Evolutionary conservation across 2,888 invertebrate species (phyloP).

Genomic region (Lepidocyrtinus sp.): DNA sequence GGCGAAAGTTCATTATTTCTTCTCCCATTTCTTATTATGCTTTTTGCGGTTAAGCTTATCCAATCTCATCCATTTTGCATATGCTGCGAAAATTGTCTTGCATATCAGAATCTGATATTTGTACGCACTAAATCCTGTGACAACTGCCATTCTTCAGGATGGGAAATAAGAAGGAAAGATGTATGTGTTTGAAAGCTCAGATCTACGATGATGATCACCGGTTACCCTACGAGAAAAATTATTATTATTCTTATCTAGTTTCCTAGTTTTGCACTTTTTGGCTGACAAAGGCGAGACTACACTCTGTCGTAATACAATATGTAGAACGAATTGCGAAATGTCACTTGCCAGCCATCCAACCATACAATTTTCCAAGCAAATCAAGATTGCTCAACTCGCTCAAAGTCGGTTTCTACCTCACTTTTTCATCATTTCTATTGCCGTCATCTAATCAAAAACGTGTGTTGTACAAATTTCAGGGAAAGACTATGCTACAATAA

Average conservation of each 20-base stretch:
- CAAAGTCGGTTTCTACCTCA: constrained; percentile 1
- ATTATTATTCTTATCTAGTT: background rate
- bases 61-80: constrained; percentile 16
- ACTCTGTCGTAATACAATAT: constrained; percentile 11
- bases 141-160: constrained; percentile 18
- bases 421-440: background rate
- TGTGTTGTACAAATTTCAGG: background rate
- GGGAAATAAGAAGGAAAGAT: background rate
- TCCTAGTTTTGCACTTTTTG: constrained; percentile 4
- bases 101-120: background rate
- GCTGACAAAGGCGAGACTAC: background rate
- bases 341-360: constrained; percentile 15
- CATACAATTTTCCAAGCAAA: constrained; percentile 2
- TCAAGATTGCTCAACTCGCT: constrained; percentile 11
- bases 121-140: background rate
- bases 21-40: background rate
- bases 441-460: background rate
- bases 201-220: background rate
- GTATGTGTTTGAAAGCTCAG: no score
- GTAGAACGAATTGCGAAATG: constrained; percentile 18
- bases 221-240: background rate
- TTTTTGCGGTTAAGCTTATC: constrained; percentile 16
- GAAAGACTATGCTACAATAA: background rate
- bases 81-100: background rate
- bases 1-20: constrained; percentile 19